phyloP scores from a whole-genome alignment of 1,140 invertebrate species.

The Archivesica marissinica region DNA sequence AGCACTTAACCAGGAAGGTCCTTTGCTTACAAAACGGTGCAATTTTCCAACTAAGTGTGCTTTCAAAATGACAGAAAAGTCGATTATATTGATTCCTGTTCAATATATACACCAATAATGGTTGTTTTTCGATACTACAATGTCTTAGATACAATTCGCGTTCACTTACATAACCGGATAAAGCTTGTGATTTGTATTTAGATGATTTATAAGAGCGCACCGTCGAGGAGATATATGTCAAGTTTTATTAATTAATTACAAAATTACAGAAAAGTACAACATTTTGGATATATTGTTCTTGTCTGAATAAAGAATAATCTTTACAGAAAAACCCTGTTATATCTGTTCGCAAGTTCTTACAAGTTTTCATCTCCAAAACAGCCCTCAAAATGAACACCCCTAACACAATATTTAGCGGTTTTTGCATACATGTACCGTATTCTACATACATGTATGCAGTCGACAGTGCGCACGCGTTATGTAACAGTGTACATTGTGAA shows the following conservation, averaged over 20 bases:
- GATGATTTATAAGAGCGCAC: not conserved
- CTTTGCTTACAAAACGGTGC: not conserved
- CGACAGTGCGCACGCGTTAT: not conserved
- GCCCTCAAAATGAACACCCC: constrained; percentile 4
- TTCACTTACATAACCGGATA: not conserved
- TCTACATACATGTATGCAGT: constrained; percentile 16
- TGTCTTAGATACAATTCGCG: not conserved
- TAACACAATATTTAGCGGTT: constrained; percentile 25
- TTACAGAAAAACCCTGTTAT: not conserved
- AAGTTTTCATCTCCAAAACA: not conserved
- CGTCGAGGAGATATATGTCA: not conserved
- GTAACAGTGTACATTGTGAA: not conserved
- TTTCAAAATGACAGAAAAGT: not conserved
- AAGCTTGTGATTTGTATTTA: not conserved
- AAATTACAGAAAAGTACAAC: not conserved
- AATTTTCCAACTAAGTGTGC: constrained; percentile 14
- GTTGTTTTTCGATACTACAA: not conserved
- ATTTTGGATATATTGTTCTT: not conserved
- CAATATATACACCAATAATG: not conserved
- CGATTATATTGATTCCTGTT: not conserved
- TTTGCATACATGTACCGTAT: constrained; percentile 18
- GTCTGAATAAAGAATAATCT: not conserved
- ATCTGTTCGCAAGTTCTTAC: too few relatives aligned
- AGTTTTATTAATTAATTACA: constrained; percentile 19
- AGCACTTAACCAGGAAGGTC: constrained; percentile 2